These are phyloP conservation scores for Muntiacus muntjak DNA, from an alignment of 2,113 vertebrate species.

Conservation along the genomic window DNA sequence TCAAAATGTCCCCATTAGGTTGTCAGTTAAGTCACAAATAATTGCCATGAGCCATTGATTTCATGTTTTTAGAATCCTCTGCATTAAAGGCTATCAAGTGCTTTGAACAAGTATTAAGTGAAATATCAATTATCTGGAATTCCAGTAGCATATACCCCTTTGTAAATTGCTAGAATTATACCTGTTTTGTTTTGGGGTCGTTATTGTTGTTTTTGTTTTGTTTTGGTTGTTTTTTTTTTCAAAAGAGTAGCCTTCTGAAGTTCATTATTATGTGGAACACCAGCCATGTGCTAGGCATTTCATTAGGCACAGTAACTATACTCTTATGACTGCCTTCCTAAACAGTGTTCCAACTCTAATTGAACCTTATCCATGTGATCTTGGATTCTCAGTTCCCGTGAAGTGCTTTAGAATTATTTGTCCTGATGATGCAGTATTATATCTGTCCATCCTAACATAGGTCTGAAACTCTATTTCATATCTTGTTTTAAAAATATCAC, in stretches of 20 bases:
- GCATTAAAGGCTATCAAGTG: background rate
- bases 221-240: background rate
- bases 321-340: background rate
- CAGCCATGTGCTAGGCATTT: background rate
- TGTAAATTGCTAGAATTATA: background rate
- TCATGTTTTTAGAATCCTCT: slow-evolving; percentile 13
- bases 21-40: slow-evolving; percentile 48
- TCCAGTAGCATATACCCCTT: background rate
- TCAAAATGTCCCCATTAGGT: background rate
- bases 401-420: background rate
- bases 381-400: background rate
- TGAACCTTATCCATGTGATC: background rate
- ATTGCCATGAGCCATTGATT: slow-evolving; percentile 32
- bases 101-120: slow-evolving; percentile 40
- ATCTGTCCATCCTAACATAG: background rate
- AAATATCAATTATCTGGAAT: slow-evolving; percentile 17
- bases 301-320: background rate
- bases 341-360: background rate
- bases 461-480: background rate
- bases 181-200: background rate
- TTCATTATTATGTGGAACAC: background rate
- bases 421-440: background rate
- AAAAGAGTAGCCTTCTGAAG: background rate
- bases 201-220: background rate
- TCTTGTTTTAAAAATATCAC: background rate